Percentiles rank a stretch among this genome's conserved stretches.
Evolutionary conservation across 1,140 invertebrate species (phyloP).

Genomic region (Drosophila setifemur): DNA sequence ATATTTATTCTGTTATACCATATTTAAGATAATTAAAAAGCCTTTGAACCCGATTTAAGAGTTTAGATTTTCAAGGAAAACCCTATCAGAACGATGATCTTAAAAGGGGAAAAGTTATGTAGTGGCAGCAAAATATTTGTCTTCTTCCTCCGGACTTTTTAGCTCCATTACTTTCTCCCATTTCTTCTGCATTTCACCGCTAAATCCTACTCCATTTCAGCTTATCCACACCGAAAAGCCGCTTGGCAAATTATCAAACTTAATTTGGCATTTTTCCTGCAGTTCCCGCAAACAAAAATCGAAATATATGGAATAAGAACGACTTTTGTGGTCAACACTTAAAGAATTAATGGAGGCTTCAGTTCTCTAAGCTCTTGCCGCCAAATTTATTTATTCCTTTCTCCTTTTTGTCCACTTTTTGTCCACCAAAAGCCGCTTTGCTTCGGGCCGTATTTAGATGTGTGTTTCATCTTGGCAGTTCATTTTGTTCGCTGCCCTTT

Average conservation of each 20-base stretch:
- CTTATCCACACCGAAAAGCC: slow-evolving; percentile 5
- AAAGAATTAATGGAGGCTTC: slow-evolving; percentile 18
- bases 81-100: no score
- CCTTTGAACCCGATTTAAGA: no score
- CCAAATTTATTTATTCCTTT: slow-evolving; percentile 20
- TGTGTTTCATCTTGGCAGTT: slow-evolving; percentile 7
- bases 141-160: not conserved
- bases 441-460: not conserved
- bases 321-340: slow-evolving; percentile 3
- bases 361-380: not conserved
- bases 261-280: slow-evolving; percentile 35
- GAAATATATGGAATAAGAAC: not conserved
- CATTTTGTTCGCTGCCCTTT: slow-evolving; percentile 18
- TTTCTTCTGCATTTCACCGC: no score
- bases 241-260: slow-evolving; percentile 41
- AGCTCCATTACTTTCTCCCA: not conserved
- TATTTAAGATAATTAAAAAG: no score
- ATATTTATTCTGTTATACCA: no score
- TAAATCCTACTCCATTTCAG: slow-evolving; percentile 17
- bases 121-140: no score
- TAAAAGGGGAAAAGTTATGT: no score
- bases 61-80: no score
- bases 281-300: no score
- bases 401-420: not conserved
- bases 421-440: slow-evolving; percentile 10